These are phyloP conservation scores for Calosoma granatense DNA, from an alignment of 1,140 invertebrate genomes.

Conservation along the genomic window DNA sequence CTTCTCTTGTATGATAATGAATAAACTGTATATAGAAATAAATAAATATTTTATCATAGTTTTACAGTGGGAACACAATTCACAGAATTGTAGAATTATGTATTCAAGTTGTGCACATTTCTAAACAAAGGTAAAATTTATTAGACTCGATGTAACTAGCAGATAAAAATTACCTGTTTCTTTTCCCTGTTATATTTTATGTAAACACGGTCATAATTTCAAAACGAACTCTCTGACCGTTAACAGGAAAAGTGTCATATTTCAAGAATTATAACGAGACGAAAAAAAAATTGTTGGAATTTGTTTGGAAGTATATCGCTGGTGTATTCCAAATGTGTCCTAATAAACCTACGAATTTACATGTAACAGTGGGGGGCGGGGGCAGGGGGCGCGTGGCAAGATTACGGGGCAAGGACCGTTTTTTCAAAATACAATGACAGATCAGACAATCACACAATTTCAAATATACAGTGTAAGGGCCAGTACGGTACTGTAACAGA, in stretches of 20 bases:
- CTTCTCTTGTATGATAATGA: too few relatives aligned
- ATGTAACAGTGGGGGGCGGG: too few relatives aligned
- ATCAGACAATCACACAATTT: conserved; percentile 1
- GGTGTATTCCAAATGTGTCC: background rate
- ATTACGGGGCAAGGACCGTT: background rate
- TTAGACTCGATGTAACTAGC: background rate
- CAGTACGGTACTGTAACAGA: too few relatives aligned
- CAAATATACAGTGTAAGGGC: background rate
- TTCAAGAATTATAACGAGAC: too few relatives aligned
- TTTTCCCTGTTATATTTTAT: background rate
- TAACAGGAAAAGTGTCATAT: too few relatives aligned
- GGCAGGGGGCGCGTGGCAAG: background rate
- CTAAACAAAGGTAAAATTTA: background rate
- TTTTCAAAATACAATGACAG: conserved; percentile 2
- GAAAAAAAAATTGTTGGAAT: too few relatives aligned
- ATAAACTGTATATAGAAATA: too few relatives aligned
- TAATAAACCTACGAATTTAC: conserved; percentile 1
- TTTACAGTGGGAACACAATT: too few relatives aligned
- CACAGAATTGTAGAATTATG: too few relatives aligned
- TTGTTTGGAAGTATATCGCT: background rate
- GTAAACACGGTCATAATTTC: background rate
- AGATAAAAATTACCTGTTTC: background rate
- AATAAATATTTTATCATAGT: too few relatives aligned
- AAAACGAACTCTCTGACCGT: too few relatives aligned
- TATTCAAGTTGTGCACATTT: too few relatives aligned